Base-by-base conservation (phyloP, 2,888 invertebrate genomes). In the Imbricaverruca yamaguchii region DNA sequence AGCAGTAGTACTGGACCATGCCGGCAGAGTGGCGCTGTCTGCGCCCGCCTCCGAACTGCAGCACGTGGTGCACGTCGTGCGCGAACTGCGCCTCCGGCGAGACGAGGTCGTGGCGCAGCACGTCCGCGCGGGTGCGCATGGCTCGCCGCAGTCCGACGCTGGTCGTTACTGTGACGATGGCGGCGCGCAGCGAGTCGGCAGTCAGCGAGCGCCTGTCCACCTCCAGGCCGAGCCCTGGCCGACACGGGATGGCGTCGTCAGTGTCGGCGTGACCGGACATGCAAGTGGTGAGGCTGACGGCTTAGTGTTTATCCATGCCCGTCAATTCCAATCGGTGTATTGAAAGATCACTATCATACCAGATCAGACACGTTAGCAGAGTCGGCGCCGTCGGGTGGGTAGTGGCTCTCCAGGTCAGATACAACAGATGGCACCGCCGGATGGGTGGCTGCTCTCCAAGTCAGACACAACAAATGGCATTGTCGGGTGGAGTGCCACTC, bases 11-110 rank as follows among this genome's bases (percentile, higher is more conserved):
- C 74, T 74, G 15, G 74, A 74, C 4, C 18, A 74, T n/a, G 74
- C 53, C 53, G 74, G 15, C 18, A 15, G 74, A 13, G 39, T 13
- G 74, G 39, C 74, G 74, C 74, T 13, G 74, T 3, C 53, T 53
- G 13, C 53, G 25, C 53, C 7, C 15, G 3, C 74, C 2, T 10
- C 25, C 74, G 53, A 74, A 74, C 53, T 53, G 53, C 74, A 74
- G 53, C 53, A 74, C 53, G 74, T 74, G 74, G 74, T 15, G 74
- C 15, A 74, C 53, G 53, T 74, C 39, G 74, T 74, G 74, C 74
- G 74, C 53, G 11, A 74, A 13, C 39, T 39, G 53, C 0, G 74
- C 74, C 8, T 53, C 39, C 21, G 74, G 74, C 18, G 74, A 74
- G 74, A 74, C 53, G 18, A 23, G 21, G 53, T 74, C 74, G 21